Conservation (phyloP, 2,888 invertebrate genomes). For the Thelaira solivaga region DNA sequence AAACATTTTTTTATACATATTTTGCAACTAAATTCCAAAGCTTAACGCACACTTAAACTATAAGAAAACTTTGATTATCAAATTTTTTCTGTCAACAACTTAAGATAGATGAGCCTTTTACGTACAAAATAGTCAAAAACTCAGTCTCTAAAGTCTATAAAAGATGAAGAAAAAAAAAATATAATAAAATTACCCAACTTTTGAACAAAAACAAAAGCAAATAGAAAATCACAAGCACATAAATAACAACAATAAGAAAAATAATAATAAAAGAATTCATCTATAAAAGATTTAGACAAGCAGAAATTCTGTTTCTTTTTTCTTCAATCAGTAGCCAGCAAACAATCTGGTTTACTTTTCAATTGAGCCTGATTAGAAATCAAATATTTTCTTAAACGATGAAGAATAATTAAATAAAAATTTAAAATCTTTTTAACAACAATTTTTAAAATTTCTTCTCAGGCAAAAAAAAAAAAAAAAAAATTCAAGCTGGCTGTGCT, state of each 20-base stretch:
- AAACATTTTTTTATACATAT: too few species aligned
- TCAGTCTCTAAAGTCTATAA: constrained; percentile 33
- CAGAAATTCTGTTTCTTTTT: constrained; percentile 6
- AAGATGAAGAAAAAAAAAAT: background rate
- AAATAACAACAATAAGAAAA: background rate
- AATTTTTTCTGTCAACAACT: constrained; percentile 61
- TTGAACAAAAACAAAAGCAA: constrained; percentile 21
- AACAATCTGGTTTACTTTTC: too few species aligned
- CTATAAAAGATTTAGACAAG: constrained; percentile 13
- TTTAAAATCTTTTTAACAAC: too few species aligned
- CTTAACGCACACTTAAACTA: constrained; percentile 55
- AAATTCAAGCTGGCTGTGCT: too few species aligned
- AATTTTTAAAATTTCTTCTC: too few species aligned
- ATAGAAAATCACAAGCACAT: too few species aligned
- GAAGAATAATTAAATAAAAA: too few species aligned
- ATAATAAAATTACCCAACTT: background rate
- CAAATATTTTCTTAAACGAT: too few species aligned
- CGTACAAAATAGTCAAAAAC: constrained; percentile 9
- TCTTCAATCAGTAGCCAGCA: background rate
- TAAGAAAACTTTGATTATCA: constrained; percentile 61
- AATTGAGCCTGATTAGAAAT: too few species aligned
- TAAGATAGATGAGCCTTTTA: constrained; percentile 58
- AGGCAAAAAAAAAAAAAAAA: too few species aligned
- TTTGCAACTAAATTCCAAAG: constrained; percentile 43
- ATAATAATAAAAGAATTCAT: constrained; percentile 7